These are phyloP conservation scores for Poeciliopsis occidentalis DNA, from an alignment of 2,113 vertebrate species.

Conservation along the genomic window DNA sequence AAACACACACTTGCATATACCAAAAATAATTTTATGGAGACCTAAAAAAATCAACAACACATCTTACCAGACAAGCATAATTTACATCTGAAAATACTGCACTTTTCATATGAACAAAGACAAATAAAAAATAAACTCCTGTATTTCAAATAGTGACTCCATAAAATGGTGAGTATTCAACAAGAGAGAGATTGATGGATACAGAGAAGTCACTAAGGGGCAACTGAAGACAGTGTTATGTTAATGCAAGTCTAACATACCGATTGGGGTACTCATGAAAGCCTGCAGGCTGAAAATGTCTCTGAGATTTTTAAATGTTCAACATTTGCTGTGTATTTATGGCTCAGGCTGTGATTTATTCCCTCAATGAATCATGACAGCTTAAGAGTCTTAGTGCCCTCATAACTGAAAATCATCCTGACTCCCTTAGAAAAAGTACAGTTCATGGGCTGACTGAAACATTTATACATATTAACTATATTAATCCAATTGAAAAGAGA, in stretches of 20 bases:
- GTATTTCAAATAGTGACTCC: slow-evolving; percentile 52
- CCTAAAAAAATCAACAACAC: slow-evolving; percentile 58
- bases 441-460: slow-evolving; percentile 25
- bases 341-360: slow-evolving; percentile 68
- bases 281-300: slow-evolving; percentile 64
- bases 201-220: slow-evolving; percentile 35
- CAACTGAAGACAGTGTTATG: slow-evolving; percentile 42
- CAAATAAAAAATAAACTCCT: slow-evolving; percentile 65
- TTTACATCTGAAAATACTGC: slow-evolving; percentile 81
- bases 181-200: slow-evolving; percentile 12
- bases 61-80: slow-evolving; percentile 73
- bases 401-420: slow-evolving; percentile 49
- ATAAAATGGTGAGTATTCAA: slow-evolving; percentile 51
- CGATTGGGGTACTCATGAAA: slow-evolving; percentile 47
- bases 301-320: slow-evolving; percentile 62
- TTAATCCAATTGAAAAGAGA: slow-evolving; percentile 66
- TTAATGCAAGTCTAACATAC: slow-evolving; percentile 48
- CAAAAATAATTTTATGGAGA: slow-evolving; percentile 73
- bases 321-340: slow-evolving; percentile 63
- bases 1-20: slow-evolving; percentile 73
- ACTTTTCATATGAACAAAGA: slow-evolving; percentile 70
- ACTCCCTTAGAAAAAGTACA: slow-evolving; percentile 22
- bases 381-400: slow-evolving; percentile 65
- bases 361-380: slow-evolving; percentile 62
- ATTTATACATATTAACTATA: slow-evolving; percentile 49